phyloP scores from a whole-genome alignment of 2,797 vertebrate genomes.

The Bradypodion ventrale region DNA sequence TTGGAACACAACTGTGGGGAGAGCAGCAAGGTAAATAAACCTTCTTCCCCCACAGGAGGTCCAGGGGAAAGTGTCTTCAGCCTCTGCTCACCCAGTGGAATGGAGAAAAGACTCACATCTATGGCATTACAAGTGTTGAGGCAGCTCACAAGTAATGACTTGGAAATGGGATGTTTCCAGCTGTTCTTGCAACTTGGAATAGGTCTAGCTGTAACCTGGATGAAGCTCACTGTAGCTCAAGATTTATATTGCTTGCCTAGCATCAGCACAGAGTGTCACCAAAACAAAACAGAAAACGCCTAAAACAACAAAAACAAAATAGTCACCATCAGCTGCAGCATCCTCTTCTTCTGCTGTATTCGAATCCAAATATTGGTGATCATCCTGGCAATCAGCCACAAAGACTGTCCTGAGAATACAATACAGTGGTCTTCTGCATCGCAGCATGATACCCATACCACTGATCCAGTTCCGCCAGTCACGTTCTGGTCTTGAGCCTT shows the following conservation, averaged over 20 bases:
- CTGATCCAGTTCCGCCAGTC: too few species aligned
- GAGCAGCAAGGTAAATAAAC: slow-evolving; percentile 62
- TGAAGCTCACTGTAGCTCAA: not conserved
- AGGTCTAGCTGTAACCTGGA: not conserved
- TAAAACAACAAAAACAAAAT: not conserved
- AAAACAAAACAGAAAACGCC: not conserved
- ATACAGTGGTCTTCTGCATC: too few species aligned
- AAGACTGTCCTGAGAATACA: too few species aligned
- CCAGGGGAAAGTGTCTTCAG: not conserved
- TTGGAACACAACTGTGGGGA: slow-evolving; percentile 58
- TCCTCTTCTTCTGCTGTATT: too few species aligned
- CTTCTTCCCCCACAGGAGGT: slow-evolving; percentile 27
- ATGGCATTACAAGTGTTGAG: not conserved
- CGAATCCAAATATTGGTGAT: too few species aligned
- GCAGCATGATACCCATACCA: too few species aligned
- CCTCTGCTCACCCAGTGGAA: not conserved
- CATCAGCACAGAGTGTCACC: not conserved
- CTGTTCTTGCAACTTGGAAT: slow-evolving; percentile 1
- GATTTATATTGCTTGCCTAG: not conserved
- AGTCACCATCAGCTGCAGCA: too few species aligned
- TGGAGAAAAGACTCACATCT: not conserved
- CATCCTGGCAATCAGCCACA: too few species aligned
- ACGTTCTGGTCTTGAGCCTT: too few species aligned
- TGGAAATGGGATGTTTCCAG: not conserved
- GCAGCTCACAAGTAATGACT: not conserved